These are phyloP conservation scores for Plodia interpunctella DNA, from an alignment of 1,140 invertebrate genomes.

Conservation along the genomic window DNA sequence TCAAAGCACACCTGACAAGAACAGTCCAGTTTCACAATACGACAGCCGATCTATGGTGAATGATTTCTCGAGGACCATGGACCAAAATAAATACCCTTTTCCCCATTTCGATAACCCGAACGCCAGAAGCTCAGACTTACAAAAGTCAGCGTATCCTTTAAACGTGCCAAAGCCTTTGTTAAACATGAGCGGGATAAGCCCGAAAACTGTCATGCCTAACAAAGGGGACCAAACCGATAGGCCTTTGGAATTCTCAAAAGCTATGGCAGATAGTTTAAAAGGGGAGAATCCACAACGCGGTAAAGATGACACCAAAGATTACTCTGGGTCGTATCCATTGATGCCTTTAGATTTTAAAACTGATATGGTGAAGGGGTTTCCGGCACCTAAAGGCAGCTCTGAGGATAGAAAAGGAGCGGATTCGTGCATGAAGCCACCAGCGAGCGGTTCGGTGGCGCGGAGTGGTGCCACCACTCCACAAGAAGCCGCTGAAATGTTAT, in stretches of 20 bases:
- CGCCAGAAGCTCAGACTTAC: conserved; percentile 47
- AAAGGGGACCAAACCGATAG: conserved; percentile 52
- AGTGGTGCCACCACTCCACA: conserved; percentile 75
- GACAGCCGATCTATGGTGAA: conserved; percentile 67
- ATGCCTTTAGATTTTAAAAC: conserved; percentile 70
- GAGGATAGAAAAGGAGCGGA: conserved; percentile 66
- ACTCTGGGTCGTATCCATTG: conserved; percentile 47
- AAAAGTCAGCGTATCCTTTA: conserved; percentile 61
- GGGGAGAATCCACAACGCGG: conserved; percentile 54
- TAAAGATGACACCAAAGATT: conserved; percentile 65
- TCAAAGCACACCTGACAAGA: conserved; percentile 67
- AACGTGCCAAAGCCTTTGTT: conserved; percentile 66
- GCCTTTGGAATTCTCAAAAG: conserved; percentile 54
- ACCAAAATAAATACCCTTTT: conserved; percentile 64
- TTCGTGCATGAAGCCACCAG: conserved; percentile 68
- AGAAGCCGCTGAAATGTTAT: conserved; percentile 79
- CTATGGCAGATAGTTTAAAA: conserved; percentile 58
- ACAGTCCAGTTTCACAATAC: conserved; percentile 57
- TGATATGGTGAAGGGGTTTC: conserved; percentile 65
- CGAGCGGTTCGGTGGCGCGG: conserved; percentile 51
- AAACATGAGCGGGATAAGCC: conserved; percentile 63
- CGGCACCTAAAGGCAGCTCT: conserved; percentile 58
- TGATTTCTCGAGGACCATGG: conserved; percentile 55
- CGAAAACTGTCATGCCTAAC: conserved; percentile 48
- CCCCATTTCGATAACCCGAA: conserved; percentile 58